These are phyloP conservation scores for Chrosomus eos DNA, from an alignment of 2,797 vertebrate genomes.

Conservation along the genomic window DNA sequence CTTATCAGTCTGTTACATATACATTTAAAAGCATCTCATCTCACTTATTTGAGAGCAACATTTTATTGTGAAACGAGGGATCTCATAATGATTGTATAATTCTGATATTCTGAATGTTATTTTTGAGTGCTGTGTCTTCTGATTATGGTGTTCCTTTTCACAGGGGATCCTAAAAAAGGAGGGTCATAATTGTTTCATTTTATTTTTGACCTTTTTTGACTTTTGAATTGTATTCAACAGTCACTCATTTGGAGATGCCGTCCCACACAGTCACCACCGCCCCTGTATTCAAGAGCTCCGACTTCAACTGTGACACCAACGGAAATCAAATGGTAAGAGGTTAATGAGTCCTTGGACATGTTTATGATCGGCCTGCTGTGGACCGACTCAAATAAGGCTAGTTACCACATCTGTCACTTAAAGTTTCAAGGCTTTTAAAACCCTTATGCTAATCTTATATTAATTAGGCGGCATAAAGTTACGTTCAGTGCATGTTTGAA, in stretches of 20 bases:
- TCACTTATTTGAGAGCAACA: not conserved
- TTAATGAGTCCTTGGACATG: constrained; percentile 10
- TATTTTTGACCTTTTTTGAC: constrained; percentile 62
- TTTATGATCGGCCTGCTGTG: constrained; percentile 12
- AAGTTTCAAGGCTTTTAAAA: not conserved
- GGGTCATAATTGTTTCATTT: constrained; percentile 67
- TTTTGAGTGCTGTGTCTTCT: constrained; percentile 11
- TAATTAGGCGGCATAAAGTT: not conserved
- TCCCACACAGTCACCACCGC: constrained; percentile 80
- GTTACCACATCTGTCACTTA: constrained; percentile 4
- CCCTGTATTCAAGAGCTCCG: constrained; percentile 74
- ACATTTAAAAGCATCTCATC: constrained; percentile 1
- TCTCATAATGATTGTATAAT: not conserved
- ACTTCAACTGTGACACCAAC: constrained; percentile 72
- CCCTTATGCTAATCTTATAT: not conserved
- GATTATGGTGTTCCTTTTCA: constrained; percentile 50
- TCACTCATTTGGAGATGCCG: constrained; percentile 76
- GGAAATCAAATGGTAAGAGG: constrained; percentile 79
- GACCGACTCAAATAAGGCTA: constrained; percentile 1
- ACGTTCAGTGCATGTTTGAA: not conserved
- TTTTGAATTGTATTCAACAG: constrained; percentile 53
- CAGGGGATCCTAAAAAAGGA: constrained; percentile 75
- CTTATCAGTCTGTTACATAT: not conserved
- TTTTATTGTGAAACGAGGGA: not conserved
- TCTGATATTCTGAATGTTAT: not conserved